Evolutionary conservation across 2,797 vertebrate species (phyloP), one percentile per base, ranked within the genome.

Genomic region (Tangara arthus): DNA sequence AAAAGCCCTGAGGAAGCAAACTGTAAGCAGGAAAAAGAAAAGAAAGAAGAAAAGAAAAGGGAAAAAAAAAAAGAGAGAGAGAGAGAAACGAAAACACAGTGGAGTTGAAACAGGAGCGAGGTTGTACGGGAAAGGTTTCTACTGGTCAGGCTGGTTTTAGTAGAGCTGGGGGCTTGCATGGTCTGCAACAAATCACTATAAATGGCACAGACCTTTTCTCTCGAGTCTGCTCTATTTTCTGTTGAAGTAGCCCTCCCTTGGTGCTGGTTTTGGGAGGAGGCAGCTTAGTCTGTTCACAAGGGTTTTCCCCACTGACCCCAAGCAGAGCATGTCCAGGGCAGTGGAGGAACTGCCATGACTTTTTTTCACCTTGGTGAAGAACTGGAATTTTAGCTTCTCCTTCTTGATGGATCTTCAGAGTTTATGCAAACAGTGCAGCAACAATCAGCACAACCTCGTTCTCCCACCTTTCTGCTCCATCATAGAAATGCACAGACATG

Each of bases 1-100:
- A 99, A 98, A 98, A 98, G 98, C 97, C 98, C 98, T 98, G 98
- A 98, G 98, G 98, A 98, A 97, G 98, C 98, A 97, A 98, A 98
- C 98, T 98, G 97, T 80, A 97, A 96, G 97, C 97, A 52, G 95
- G 97, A 98, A 93, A 98, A 95, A 97, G 88, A 96, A 96, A 69
- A 97, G 79, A 97, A 73, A 97, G 30, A 77, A 56, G 39, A 26
- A 18, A 76, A 96, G 80, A 8, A 18, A 76, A 60, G 94, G 77
- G 87, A 2, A 8, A 8, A 84, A 22, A 91, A 20, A 91, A 93
- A 19, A 89, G 73, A 35, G 26, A 90, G 90, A 91, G 65, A 94
- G 30, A 98, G 89, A 97, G 89, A 98, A 96, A 96, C 93, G 92
- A 97, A 95, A 95, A 97, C 85, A 97, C 89, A 97, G 92, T 79